phyloP scores from a whole-genome alignment of 2,113 vertebrate genomes.

The Apodemus sylvaticus region DNA sequence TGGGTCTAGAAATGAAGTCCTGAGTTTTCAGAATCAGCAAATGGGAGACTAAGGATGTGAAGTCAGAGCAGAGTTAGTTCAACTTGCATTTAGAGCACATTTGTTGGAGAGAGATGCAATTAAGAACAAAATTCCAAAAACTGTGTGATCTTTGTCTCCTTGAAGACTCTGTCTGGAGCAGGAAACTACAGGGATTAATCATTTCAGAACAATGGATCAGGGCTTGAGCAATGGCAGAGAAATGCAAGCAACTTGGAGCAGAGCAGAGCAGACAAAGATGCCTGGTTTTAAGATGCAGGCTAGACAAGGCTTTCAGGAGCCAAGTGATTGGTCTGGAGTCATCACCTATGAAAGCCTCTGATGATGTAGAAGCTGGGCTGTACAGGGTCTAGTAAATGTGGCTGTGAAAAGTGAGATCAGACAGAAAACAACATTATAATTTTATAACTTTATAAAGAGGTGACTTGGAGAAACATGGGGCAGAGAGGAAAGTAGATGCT shows the following conservation, averaged over 20 bases:
- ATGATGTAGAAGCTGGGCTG: not conserved
- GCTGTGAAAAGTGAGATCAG: not conserved
- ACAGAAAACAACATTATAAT: not conserved
- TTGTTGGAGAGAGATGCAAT: not conserved
- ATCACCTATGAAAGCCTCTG: accelerated
- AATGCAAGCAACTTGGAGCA: not conserved
- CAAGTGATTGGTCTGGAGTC: not conserved
- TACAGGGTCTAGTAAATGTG: not conserved
- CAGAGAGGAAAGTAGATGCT: not conserved
- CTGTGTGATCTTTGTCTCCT: not conserved
- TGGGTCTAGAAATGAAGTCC: not conserved
- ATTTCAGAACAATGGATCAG: not conserved
- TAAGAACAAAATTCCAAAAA: not conserved
- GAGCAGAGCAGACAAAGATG: not conserved
- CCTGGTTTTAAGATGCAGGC: not conserved
- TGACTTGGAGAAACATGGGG: not conserved
- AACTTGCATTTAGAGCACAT: not conserved
- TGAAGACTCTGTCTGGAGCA: not conserved
- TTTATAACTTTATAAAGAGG: not conserved
- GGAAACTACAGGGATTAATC: not conserved
- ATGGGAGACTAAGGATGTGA: not conserved
- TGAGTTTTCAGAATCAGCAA: not conserved
- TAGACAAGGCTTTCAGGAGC: not conserved
- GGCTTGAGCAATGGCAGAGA: not conserved
- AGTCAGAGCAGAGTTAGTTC: not conserved